Evolutionary conservation across 2,888 invertebrate genomes (phyloP).

Genomic region (Mythimna ferrago): DNA sequence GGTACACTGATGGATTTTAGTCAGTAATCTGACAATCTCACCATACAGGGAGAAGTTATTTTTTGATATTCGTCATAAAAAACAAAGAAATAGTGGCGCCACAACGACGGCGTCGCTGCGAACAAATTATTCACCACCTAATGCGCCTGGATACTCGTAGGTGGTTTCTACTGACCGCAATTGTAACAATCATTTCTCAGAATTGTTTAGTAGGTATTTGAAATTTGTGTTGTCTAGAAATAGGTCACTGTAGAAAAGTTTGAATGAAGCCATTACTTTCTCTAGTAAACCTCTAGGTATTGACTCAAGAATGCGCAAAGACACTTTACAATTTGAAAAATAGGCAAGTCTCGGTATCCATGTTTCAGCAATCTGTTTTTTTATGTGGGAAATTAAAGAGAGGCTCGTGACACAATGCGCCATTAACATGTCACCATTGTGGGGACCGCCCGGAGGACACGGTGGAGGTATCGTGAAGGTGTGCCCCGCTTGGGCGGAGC

Average conservation of each 20-base stretch:
- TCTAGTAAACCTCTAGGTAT: no score
- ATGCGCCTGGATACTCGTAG: background rate
- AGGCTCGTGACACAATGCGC: no score
- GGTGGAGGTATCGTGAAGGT: no score
- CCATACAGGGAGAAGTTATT: background rate
- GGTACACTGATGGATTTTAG: no score
- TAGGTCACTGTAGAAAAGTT: background rate
- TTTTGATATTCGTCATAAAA: background rate
- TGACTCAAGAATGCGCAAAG: background rate
- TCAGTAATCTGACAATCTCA: no score
- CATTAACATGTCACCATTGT: no score
- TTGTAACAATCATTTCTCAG: conserved; percentile 3
- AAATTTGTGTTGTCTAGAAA: background rate
- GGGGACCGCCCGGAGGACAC: no score
- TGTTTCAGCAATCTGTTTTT: no score
- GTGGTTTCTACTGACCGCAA: background rate
- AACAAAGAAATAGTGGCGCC: background rate
- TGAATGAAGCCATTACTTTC: background rate
- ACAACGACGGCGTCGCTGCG: background rate
- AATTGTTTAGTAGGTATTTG: background rate
- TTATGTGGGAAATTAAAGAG: no score
- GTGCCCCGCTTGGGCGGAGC: no score
- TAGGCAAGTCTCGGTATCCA: no score
- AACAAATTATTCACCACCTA: conserved; percentile 4
- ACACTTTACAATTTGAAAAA: background rate